Evolutionary conservation across 2,888 invertebrate species (phyloP), one percentile per base, ranked within the genome.

Genomic region (Drosophila seclusa): DNA sequence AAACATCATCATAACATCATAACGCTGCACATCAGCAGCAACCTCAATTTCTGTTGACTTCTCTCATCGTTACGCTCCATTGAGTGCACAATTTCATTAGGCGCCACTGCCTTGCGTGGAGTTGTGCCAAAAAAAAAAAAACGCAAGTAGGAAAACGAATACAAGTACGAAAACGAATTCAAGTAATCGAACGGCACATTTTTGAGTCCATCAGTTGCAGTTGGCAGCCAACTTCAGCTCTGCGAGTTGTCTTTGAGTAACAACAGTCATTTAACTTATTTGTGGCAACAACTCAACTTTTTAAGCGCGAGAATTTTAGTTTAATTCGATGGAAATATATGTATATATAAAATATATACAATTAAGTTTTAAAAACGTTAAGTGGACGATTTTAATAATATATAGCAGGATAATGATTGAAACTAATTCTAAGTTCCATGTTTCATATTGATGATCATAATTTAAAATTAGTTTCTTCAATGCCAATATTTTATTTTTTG

Each of bases 21-120:
- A 78, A 63, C 64, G 80, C 53, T 70, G 67, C 77, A 80, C 75
- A 85, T 75, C 78, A 73, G 64, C 63, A 68, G 52, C 69, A 78
- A 76, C 83, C 88, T 82, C 75, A 82, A 83, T 90, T 86, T 86
- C 72, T 80, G 89, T 74, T 87, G 89, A 87, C 90, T 87, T 90
- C 80, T 78, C 76, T 83, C 90, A 73, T 86, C 90, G 82, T 83
- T 75, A 83, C 90, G 76, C 87, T 88, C 90, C 82, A 87, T 87
- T 87, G 87, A 88, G 78, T 87, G 87, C 87, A 87, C 87, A 87
- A 87, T 87, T 87, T 87, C 87, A 87, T 87, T 90, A 88, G 73
- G 80, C 79, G 77, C 73, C 66, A 50, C 48, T 86, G 88, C 68
- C 73, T 71, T 40, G 65, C 71, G 71, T 32, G 8, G 40, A 27